Percentiles rank a stretch among this genome's conserved stretches.
These are phyloP conservation scores for Aporophyla lueneburgensis DNA, from an alignment of 2,888 invertebrate genomes.

Conservation along the genomic window DNA sequence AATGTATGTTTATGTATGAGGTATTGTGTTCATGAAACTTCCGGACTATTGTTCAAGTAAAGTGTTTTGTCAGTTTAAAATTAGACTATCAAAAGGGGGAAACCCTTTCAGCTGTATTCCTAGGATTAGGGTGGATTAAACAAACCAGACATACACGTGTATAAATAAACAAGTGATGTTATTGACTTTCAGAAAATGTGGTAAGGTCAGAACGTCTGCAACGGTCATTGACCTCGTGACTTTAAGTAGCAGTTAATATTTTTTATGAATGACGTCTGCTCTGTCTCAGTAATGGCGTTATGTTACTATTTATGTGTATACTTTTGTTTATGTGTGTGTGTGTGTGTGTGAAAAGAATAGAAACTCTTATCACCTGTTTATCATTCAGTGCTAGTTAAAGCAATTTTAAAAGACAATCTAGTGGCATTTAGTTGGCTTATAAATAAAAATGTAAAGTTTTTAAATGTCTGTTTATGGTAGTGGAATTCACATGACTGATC, in stretches of 20 bases:
- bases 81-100: neutral
- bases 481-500: neutral
- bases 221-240: slow-evolving; percentile 39
- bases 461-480: neutral
- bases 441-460: neutral
- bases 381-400: slow-evolving; percentile 19
- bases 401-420: slow-evolving; percentile 10
- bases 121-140: slow-evolving; percentile 7
- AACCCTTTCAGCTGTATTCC: slow-evolving; percentile 9
- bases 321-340: neutral
- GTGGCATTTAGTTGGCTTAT: neutral
- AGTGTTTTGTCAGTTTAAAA: slow-evolving; percentile 6
- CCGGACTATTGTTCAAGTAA: neutral
- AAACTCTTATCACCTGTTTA: slow-evolving; percentile 23
- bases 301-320: neutral
- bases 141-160: neutral
- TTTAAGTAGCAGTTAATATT: neutral
- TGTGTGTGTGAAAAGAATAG: slow-evolving; percentile 11
- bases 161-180: slow-evolving; percentile 27
- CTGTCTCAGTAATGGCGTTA: slow-evolving; percentile 1
- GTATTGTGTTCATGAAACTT: neutral
- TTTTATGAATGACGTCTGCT: slow-evolving; percentile 21
- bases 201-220: slow-evolving; percentile 44
- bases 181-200: slow-evolving; percentile 41
- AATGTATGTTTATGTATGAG: slow-evolving; percentile 16